These are phyloP conservation scores for Epinephelus cyanopodus DNA, from an alignment of 2,113 vertebrate genomes.

Conservation along the genomic window DNA sequence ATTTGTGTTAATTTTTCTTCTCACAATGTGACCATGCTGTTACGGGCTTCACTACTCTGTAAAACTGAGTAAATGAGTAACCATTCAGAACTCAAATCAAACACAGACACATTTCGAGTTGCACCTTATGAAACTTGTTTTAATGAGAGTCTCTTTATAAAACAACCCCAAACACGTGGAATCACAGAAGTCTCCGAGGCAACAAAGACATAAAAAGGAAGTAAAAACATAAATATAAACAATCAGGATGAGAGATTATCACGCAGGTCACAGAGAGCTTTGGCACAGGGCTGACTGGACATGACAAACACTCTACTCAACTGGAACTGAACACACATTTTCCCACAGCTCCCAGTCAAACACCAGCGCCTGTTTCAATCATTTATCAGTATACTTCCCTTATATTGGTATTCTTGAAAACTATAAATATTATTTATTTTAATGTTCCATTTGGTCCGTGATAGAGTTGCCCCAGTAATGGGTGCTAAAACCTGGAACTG, in stretches of 20 bases:
- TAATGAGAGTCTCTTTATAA: constrained; percentile 26
- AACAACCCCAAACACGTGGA: background rate
- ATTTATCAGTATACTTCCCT: constrained; percentile 6
- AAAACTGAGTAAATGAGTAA: background rate
- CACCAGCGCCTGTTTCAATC: background rate
- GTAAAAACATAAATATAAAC: background rate
- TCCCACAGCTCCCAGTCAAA: too few species aligned
- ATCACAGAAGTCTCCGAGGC: background rate
- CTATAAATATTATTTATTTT: background rate
- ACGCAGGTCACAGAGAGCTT: background rate
- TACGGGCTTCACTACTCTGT: background rate
- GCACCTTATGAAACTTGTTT: background rate
- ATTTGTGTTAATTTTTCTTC: background rate
- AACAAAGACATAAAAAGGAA: background rate
- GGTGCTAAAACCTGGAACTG: too few species aligned
- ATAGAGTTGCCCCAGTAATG: background rate
- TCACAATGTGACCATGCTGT: background rate
- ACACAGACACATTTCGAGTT: background rate
- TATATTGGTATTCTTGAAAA: background rate
- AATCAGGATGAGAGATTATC: background rate
- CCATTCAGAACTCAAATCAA: background rate
- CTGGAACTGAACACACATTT: background rate
- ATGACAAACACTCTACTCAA: background rate
- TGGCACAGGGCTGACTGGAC: background rate
- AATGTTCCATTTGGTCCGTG: constrained; percentile 7